These are phyloP conservation scores for Heliconius eleuchia DNA, from an alignment of 1,140 invertebrate genomes.

Conservation along the genomic window DNA sequence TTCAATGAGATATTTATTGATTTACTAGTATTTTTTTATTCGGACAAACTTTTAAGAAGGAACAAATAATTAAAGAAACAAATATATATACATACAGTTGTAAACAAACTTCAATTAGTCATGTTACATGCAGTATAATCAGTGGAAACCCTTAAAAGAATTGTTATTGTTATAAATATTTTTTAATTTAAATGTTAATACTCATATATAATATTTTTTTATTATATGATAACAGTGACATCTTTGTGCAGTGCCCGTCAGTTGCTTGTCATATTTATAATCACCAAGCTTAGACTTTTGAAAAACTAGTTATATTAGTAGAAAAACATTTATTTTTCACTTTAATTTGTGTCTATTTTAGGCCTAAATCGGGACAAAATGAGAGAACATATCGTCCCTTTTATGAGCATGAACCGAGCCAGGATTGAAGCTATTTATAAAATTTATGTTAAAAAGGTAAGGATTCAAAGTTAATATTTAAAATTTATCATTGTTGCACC, in stretches of 20 bases:
- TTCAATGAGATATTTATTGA: no score
- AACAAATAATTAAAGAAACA: no score
- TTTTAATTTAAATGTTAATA: background rate
- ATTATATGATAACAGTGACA: slow-evolving; percentile 7
- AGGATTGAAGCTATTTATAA: slow-evolving; percentile 11
- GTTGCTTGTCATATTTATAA: slow-evolving; percentile 14
- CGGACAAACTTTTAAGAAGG: no score
- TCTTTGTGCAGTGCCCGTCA: slow-evolving; percentile 13
- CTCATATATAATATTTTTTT: background rate
- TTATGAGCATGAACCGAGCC: background rate
- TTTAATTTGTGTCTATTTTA: slow-evolving; percentile 20
- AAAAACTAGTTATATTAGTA: slow-evolving; percentile 12
- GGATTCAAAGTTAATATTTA: slow-evolving; percentile 2
- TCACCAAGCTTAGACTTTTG: slow-evolving; percentile 12
- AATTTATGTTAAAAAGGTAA: slow-evolving; percentile 8
- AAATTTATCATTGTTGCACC: background rate
- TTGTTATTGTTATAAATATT: background rate
- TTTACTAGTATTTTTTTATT: no score
- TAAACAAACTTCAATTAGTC: no score
- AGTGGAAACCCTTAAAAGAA: no score
- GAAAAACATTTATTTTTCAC: background rate
- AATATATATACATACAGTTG: no score
- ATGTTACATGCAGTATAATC: no score
- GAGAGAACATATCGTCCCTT: background rate
- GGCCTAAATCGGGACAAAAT: slow-evolving; percentile 10